Base-by-base conservation (phyloP, 2,888 invertebrate genomes). In the Loripinus fragilis region DNA sequence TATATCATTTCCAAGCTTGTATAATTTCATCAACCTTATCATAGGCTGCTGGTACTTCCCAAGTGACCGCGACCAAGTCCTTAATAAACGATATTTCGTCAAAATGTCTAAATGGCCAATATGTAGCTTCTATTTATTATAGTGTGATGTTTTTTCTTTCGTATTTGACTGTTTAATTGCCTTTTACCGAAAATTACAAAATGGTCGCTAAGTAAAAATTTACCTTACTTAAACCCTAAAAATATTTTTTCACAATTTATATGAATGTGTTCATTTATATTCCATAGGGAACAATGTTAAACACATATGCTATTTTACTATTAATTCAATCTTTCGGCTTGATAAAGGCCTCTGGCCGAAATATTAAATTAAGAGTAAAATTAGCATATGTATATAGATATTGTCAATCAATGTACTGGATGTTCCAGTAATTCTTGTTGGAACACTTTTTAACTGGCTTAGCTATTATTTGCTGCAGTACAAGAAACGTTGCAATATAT, bases 111-210 rank as follows among this genome's bases (percentile, higher is more conserved):
- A 55, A 55, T 50, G 28, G 28, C 17, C 55, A 7, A 28, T 55
- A 55, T 7, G 55, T 55, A 55, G n/a, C n/a, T n/a, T n/a, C n/a
- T n/a, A n/a, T n/a, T n/a, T n/a, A n/a, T n/a, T n/a, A 55, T 25
- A 28, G 55, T 55, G 8, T 55, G 23, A 28, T 55, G 55, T 55
- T 55, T 17, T 55, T 55, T 55, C 7, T 55, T 55, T 55, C 30
- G 25, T 55, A 28, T 25, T 10, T 28, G 55, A 28, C 7, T 25
- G 30, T 55, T 55, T 55, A 55, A 28, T 28, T 55, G 23, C 17
- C 23, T 25, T 8, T 55, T 28, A 28, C 50, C 55, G 28, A 55
- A 55, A 28, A 55, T 20, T 25, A 28, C 55, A 28, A 28, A 55
- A 55, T 25, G 55, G 55, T 55, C 55, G 55, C 55, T 55, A 10